Conservation (phyloP, 2,113 vertebrate species). For the Cynoglossus semilaevis region DNA sequence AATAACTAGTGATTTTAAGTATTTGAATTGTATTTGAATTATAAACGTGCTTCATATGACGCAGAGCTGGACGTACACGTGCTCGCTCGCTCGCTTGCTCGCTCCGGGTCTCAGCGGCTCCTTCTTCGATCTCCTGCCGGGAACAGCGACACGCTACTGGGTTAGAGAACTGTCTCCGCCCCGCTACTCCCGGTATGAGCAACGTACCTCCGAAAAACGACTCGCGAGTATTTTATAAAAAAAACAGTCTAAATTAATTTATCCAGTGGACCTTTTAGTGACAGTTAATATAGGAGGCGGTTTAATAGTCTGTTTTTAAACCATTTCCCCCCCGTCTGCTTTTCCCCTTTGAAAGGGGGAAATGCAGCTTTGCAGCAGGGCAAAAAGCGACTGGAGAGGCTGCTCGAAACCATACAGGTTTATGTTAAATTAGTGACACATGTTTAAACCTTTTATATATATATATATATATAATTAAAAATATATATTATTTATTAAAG, state of each 20-base stretch:
- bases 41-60: too few species aligned
- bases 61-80: too few species aligned
- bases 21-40: too few species aligned
- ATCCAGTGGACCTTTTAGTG: not conserved
- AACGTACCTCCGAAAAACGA: conserved; percentile 11
- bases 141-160: conserved; percentile 19
- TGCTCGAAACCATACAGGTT: too few species aligned
- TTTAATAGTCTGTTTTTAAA: too few species aligned
- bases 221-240: too few species aligned
- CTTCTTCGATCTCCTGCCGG: conserved; percentile 30
- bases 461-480: too few species aligned
- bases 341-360: conserved; percentile 65
- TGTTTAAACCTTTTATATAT: too few species aligned
- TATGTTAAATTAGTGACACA: too few species aligned
- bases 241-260: too few species aligned
- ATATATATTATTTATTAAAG: too few species aligned
- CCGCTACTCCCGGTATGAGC: conserved; percentile 20
- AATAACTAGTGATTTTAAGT: too few species aligned
- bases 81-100: not conserved
- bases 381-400: not conserved
- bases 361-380: conserved; percentile 61
- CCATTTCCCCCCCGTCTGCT: conserved; percentile 49
- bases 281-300: not conserved
- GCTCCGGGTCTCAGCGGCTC: conserved; percentile 43
- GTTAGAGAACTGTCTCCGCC: conserved; percentile 1